Evolutionary conservation across 2,888 invertebrate species (phyloP), one percentile per base, ranked within the genome.

Genomic region (Archaeoteleia sp.): DNA sequence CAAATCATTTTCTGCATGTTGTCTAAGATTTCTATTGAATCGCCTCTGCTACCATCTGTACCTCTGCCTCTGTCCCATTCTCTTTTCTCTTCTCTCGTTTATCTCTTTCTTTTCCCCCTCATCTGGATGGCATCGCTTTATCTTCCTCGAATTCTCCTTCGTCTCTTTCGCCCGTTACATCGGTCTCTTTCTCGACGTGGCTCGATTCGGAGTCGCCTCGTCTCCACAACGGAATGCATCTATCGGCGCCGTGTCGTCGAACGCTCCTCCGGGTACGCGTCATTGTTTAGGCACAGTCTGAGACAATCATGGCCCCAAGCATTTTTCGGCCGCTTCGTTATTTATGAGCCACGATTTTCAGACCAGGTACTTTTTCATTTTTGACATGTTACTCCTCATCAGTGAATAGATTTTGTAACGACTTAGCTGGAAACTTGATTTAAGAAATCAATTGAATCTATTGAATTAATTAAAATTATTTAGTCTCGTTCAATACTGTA

Each of bases 181-280:
- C 35, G 35, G 51, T 27, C 49, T 43, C 53, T 29, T 45, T 15
- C 27, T 9, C 8, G 35, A 15, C 10, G 17, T 14, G 9, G 12
- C 39, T 27, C 37, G 10, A 14, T 32, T 9, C 43, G 54, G 35
- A 58, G 40, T 39, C 57, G 58, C 40, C 46, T 30, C 45, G 46
- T 40, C 46, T 46, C 40, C 14, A 9, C 9, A 27, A 8, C 8
- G 27, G 27, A 20, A 20, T n/a, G 27, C 27, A n/a, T 29, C 53
- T n/a, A 35, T 53, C 65, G 65, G 69, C 69, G 65, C 69, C 69
- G 57, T 39, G 65, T 61, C 58, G 66, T 62, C 66, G 57, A 66
- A 66, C 62, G 58, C 58, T 45, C 62, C 61, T 39, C 57, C 48
- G 66, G 53, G 40, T 53, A 58, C 58, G 55, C 66, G 62, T 58